Conservation (phyloP, 30 jellyfish, hydroid and myxozoan genomes). For the Morbakka virulenta region DNA sequence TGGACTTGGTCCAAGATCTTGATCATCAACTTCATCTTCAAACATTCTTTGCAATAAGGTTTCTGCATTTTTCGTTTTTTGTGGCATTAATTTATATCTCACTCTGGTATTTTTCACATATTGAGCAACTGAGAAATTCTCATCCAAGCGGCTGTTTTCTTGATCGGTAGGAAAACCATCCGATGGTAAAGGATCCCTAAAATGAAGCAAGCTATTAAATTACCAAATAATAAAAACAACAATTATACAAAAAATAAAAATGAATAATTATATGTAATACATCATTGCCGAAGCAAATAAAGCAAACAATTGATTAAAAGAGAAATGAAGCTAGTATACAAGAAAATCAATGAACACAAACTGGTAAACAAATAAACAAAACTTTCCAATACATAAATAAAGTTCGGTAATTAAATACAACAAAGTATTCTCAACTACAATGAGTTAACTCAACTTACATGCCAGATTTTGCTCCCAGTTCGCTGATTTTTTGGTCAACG, state of each 20-base stretch:
- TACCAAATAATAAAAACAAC: no score
- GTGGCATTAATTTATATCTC: constrained; percentile 65
- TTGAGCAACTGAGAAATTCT: constrained; percentile 55
- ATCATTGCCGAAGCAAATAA: no score
- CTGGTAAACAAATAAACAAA: no score
- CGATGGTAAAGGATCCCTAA: neutral
- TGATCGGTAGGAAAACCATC: neutral
- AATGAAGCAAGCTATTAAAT: no score
- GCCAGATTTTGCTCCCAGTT: constrained; percentile 76
- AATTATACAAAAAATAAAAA: no score
- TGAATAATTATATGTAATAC: no score
- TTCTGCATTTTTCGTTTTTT: constrained; percentile 90
- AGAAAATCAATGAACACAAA: no score
- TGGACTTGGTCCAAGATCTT: constrained; percentile 80
- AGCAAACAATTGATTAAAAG: no score
- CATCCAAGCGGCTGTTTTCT: constrained; percentile 59
- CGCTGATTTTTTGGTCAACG: constrained; percentile 79
- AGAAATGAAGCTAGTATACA: no score
- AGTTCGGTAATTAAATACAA: no score
- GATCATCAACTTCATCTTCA: constrained; percentile 95
- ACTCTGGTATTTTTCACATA: constrained; percentile 67
- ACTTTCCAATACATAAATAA: no score
- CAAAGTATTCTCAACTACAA: no score
- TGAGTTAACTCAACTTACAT: constrained; percentile 47
- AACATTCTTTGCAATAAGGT: constrained; percentile 91